Evolutionary conservation across 2,888 invertebrate genomes (phyloP), one percentile per base, ranked within the genome.

Genomic region (Luperina testacea): DNA sequence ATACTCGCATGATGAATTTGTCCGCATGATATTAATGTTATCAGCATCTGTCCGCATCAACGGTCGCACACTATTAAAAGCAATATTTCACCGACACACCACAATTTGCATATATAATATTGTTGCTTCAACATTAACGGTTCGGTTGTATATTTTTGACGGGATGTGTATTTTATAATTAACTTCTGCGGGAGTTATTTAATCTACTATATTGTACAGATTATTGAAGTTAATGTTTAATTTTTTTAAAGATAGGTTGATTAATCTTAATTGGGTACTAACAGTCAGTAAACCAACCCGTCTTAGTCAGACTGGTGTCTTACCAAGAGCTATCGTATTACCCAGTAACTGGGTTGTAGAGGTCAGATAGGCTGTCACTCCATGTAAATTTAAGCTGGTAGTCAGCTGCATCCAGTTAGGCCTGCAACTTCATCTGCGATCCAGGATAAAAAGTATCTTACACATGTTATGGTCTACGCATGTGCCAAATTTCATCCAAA

Each of bases 41-140:
- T 90, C 90, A 90, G 83, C 89, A 90, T 90, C 89, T 90, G 92
- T 89, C 88, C 85, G 79, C 90, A 84, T 89, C 90, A 89, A 81
- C 85, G 85, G 87, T 83, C 85, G 82, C 86, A 86, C 85, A 89
- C 87, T 89, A 90, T 90, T 90, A 89, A 90, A 90, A 83, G 87
- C 88, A 82, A 91, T 91, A 91, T 91, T 91, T 89, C 85, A 91
- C 81, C 84, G 89, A 87, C 90, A 82, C 82, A 86, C 84, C 87
- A 86, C 83, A 87, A 90, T 92, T 92, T 92, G 88, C 91, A 91
- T 93, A 87, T 80, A 90, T 90, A 88, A 92, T 88, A 83, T 83
- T 87, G 87, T 85, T 86, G 84, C 83, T 88, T 89, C 84, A 86
- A 88, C 81, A 87, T 85, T 89, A 90, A 83, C 38, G 57, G 65